A percentile compares a stretch with the other conserved stretches of the same genome.
Evolutionary conservation across 2,888 invertebrate species (phyloP).

Genomic region (Trimorus sp.): DNA sequence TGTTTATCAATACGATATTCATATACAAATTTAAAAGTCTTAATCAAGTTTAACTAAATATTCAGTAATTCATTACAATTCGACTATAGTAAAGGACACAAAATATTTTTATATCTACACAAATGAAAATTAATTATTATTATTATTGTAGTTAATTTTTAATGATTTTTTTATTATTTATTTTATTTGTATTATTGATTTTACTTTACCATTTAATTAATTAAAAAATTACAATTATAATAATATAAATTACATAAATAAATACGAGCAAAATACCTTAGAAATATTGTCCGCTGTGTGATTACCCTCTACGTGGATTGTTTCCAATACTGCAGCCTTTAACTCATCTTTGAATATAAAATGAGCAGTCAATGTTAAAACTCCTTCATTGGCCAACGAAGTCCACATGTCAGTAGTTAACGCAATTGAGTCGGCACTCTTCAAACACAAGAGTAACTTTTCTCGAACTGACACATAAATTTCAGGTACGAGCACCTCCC

Average conservation of each 20-base stretch:
- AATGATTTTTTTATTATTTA: too few species aligned
- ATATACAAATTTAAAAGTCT: too few species aligned
- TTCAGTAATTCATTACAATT: too few species aligned
- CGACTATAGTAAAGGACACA: too few species aligned
- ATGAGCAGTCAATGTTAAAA: slow-evolving; percentile 24
- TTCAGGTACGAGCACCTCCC: slow-evolving; percentile 6
- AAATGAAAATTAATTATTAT: too few species aligned
- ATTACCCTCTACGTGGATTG: neutral
- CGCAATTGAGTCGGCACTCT: neutral
- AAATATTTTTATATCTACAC: too few species aligned
- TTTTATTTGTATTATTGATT: too few species aligned
- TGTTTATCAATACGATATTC: slow-evolving; percentile 1
- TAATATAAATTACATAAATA: neutral
- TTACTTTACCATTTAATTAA: too few species aligned
- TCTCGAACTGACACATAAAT: neutral
- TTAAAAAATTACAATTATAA: too few species aligned
- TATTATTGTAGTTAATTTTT: too few species aligned
- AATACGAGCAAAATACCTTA: neutral
- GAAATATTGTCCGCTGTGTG: slow-evolving; percentile 23
- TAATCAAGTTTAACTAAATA: neutral
- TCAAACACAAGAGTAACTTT: neutral
- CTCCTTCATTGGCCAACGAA: slow-evolving; percentile 13
- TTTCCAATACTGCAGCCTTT: slow-evolving; percentile 11
- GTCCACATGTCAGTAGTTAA: slow-evolving; percentile 33
- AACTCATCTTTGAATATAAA: slow-evolving; percentile 10